Evolutionary conservation across 1,140 invertebrate species (phyloP), one percentile per base, ranked within the genome.

Genomic region (Berghia stephanieae): DNA sequence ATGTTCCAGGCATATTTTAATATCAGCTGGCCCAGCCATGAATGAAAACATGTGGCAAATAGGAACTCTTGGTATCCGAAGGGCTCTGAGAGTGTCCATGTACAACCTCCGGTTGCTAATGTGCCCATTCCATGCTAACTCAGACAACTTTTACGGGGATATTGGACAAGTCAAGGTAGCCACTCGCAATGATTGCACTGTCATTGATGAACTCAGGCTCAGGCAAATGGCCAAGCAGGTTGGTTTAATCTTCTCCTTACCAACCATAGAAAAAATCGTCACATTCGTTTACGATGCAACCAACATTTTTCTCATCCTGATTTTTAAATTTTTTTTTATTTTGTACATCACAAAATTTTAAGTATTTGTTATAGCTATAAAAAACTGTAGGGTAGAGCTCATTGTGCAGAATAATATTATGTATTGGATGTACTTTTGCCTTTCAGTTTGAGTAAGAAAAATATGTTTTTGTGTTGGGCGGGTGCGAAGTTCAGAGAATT

Each of bases 101-200:
- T 93, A 94, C 73, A 94, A 95, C 43, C 86, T 97, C 27, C 93
- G 94, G 67, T 95, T 96, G 89, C 88, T 98, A 27, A 96, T 95
- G 42, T 92, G 94, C 82, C 95, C 95, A 4, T 98, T 97, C 85
- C 94, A 95, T 82, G 92, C 94, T 79, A 93, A 96, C 81, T 97
- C 95, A 0, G 95, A 96, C 81, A 96, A 95, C 81, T 97, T 97
- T 87, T 97, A 97, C 89, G 96, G 96, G 1, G 96, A 97, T 87
- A 90, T 95, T 75, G 95, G 95, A 3, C 95, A 96, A 78, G 95
- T 98, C 0, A 97, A 97, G 91, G 95, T 97, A 2, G 96, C 96
- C 2, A 96, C 96, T 0, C 91, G 96, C 40, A 92, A 94, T 78
- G 96, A 97, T 85, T 95, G 94, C 82, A 94, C 94, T 0, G 89